Evolutionary conservation across 2,113 vertebrate genomes (phyloP).

Genomic region (Psittacara wagleri): DNA sequence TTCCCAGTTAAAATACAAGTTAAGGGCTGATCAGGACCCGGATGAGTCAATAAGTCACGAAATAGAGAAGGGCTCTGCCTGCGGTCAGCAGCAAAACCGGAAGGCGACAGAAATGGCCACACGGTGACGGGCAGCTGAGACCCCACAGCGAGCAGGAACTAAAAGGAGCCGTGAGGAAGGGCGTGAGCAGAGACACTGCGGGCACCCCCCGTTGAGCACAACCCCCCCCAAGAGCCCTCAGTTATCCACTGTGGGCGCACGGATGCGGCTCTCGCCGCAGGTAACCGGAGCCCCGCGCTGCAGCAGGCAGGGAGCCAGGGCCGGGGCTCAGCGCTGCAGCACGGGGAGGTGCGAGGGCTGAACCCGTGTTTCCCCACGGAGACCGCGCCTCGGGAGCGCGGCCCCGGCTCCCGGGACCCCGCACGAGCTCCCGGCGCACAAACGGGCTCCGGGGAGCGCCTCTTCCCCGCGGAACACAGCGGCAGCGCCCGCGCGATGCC

Average conservation of each 20-base stretch:
- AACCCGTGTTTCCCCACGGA: rapidly evolving
- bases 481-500: rapidly evolving
- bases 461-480: rapidly evolving
- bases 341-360: rapidly evolving
- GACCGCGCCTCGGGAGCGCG: no score
- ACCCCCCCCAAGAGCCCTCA: rapidly evolving
- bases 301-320: not conserved
- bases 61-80: rapidly evolving
- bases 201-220: rapidly evolving
- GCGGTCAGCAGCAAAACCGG: rapidly evolving
- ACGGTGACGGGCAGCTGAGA: not conserved
- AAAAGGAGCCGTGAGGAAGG: not conserved
- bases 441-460: rapidly evolving
- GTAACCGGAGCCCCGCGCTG: not conserved
- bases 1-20: not conserved
- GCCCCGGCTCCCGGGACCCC: rapidly evolving
- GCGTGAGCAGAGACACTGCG: not conserved
- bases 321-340: not conserved
- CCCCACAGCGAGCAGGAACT: not conserved
- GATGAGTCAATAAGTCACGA: rapidly evolving
- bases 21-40: not conserved
- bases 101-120: not conserved
- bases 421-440: not conserved
- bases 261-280: rapidly evolving
- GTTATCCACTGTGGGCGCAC: not conserved